These are phyloP conservation scores for Dysdera silvatica DNA, from an alignment of 1,140 invertebrate genomes.

Conservation along the genomic window DNA sequence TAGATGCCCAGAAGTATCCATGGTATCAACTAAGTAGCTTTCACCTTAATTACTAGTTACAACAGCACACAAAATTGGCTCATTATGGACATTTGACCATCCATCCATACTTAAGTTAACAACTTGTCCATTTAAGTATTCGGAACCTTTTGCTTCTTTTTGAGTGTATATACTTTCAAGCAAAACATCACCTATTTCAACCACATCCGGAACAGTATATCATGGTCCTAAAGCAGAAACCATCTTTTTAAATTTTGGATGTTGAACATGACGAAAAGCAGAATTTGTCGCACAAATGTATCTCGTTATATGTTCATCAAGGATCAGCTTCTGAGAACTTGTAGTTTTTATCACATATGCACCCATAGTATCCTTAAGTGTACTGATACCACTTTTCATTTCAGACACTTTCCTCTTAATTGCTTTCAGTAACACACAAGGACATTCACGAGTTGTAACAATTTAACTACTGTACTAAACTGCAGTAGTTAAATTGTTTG, in stretches of 20 bases:
- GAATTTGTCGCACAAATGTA: background rate
- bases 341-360: background rate
- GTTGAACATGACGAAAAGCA: background rate
- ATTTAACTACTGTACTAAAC: too few relatives aligned
- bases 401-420: background rate
- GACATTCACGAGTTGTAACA: background rate
- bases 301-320: background rate
- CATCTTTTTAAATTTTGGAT: background rate
- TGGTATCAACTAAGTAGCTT: background rate
- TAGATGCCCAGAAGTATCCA: background rate
- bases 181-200: background rate
- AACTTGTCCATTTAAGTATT: background rate
- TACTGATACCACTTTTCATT: background rate
- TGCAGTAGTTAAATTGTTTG: too few relatives aligned
- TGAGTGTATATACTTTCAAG: background rate
- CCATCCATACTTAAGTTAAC: background rate
- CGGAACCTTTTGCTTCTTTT: background rate
- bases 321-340: background rate
- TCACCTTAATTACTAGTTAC: too few relatives aligned
- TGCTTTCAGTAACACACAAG: background rate
- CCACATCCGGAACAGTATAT: background rate
- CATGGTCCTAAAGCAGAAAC: background rate
- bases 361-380: background rate
- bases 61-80: background rate
- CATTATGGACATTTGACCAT: slow-evolving; percentile 2